Percentiles rank a stretch among this genome's conserved stretches.
Evolutionary conservation across 2,113 vertebrate species (phyloP).

Genomic region (Ictalurus furcatus): DNA sequence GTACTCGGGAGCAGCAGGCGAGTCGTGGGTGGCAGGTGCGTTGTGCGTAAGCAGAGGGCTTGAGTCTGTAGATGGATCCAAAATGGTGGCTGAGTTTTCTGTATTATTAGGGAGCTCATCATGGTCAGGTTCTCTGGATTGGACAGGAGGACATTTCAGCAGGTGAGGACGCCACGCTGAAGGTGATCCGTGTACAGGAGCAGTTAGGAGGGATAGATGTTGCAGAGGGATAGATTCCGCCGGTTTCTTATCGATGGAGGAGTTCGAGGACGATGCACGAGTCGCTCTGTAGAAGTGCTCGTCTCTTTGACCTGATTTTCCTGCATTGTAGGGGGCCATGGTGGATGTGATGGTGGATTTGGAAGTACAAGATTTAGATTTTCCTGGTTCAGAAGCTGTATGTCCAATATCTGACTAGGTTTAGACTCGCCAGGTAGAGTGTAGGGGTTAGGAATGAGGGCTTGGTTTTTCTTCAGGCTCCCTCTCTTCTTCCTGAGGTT

Average conservation of each 20-base stretch:
- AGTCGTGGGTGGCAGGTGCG: slow-evolving; percentile 37
- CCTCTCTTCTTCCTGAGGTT: slow-evolving; percentile 61
- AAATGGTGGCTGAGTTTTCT: slow-evolving; percentile 18
- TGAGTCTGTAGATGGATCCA: slow-evolving; percentile 40
- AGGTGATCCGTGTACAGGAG: neutral
- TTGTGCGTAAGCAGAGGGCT: slow-evolving; percentile 29
- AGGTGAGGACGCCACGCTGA: slow-evolving; percentile 4
- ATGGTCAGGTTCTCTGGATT: neutral
- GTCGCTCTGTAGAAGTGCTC: neutral
- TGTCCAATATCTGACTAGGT: neutral
- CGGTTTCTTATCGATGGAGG: neutral
- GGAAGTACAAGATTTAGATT: neutral
- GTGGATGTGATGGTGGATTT: neutral
- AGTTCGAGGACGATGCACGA: neutral
- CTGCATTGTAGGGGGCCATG: neutral
- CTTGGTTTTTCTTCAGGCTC: slow-evolving; percentile 62
- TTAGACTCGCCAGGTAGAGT: slow-evolving; percentile 60
- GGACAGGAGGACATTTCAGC: neutral
- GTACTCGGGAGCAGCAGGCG: slow-evolving; percentile 57
- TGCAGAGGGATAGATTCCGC: neutral
- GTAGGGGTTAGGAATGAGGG: slow-evolving; percentile 66
- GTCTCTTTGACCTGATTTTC: neutral
- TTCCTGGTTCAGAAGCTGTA: neutral
- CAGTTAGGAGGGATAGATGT: slow-evolving; percentile 13
- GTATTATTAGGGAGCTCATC: neutral